Percentiles rank a stretch among this genome's conserved stretches.
These are phyloP conservation scores for Halcyon malimbica DNA, from an alignment of 2,113 vertebrate species.

Conservation along the genomic window DNA sequence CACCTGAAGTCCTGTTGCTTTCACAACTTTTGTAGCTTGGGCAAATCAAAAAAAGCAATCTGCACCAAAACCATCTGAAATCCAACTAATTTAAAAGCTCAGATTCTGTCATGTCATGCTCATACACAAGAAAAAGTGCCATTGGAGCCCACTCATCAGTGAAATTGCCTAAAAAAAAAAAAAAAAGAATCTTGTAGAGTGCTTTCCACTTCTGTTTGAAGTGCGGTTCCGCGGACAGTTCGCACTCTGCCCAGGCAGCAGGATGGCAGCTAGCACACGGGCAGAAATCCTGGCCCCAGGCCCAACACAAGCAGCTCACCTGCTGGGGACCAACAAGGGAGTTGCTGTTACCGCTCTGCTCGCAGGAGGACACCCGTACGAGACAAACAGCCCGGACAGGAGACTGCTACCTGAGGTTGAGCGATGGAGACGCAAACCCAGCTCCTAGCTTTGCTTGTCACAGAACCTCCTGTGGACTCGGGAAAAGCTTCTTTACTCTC, in stretches of 20 bases:
- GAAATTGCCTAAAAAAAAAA: no score
- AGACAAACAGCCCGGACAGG: not conserved
- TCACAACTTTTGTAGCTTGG: no score
- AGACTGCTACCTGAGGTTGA: not conserved
- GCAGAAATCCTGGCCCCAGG: not conserved
- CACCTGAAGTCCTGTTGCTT: no score
- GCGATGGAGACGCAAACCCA: not conserved
- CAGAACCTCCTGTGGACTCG: rapidly evolving
- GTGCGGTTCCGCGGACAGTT: not conserved
- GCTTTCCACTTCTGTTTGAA: not conserved
- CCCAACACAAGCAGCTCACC: not conserved
- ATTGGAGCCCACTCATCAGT: no score
- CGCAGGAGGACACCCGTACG: rapidly evolving
- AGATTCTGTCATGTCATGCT: no score
- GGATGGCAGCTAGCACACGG: rapidly evolving
- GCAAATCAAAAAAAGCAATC: no score
- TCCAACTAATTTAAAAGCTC: no score
- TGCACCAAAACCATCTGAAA: no score
- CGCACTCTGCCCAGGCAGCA: not conserved
- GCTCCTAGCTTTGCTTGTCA: not conserved
- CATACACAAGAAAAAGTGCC: no score
- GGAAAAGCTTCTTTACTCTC: not conserved
- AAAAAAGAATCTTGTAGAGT: not conserved
- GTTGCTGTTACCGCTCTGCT: not conserved
- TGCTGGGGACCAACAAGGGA: not conserved